Evolutionary conservation across 2,888 invertebrate genomes (phyloP), one percentile per base, ranked within the genome.

Genomic region (Aquatica leii): DNA sequence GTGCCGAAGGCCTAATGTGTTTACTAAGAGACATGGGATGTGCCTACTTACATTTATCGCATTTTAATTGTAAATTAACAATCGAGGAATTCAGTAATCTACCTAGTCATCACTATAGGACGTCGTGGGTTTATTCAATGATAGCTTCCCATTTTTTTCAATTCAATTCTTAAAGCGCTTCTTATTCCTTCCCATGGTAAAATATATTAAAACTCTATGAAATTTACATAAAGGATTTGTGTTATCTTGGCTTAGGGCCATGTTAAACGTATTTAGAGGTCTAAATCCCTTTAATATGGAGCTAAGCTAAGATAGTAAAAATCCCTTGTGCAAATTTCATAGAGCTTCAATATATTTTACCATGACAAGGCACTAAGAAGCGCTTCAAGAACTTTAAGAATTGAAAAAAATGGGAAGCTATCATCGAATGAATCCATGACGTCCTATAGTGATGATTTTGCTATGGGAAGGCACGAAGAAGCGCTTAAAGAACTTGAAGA

Each of bases 241-340:
- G 72, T 81, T 94, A n/a, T 94, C 94, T 9, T n/a, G n/a, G 90
- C 93, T 1, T 82, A 95, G 69, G 92, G 94, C 8, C 93, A 94
- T 82, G 93, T 94, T 77, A 73, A 93, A 93, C 71, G 97, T 98
- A 1, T 91, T 97, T 37, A 86, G 94, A 69, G 97, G 98, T 0
- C 84, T 98, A 62, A 87, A 88, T 65, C 97, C 97, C 0, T 85
- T 99, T 59, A 93, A 95, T 78, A 86, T 88, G 69, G 98, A 98
- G 8, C 91, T 98, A 57, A 85, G 87, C 59, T 86, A 92, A 71
- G 93, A 97, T 79, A 93, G 96, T 1, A 91, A 91, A 76, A 97
- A 97, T 82, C 94, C 97, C 0, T 84, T 98, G 64, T 97, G 97
- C 80, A 95, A 97, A 80, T 99, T 97, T 84, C 98, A 98, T 83